These are phyloP conservation scores for Parthenolecanium corni DNA, from an alignment of 2,888 invertebrate genomes.

Conservation along the genomic window DNA sequence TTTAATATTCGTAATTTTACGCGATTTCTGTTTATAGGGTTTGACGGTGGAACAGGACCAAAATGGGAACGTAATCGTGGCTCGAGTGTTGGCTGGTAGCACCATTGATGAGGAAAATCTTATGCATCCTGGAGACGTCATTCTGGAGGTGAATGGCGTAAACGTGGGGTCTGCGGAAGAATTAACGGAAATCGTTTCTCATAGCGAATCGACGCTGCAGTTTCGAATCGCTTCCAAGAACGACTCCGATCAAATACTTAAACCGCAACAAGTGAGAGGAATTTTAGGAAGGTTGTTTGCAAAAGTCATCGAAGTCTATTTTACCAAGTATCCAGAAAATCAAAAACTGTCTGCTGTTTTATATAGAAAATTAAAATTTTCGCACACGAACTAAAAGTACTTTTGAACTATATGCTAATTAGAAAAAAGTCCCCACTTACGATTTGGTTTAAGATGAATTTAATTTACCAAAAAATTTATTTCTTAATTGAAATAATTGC, in stretches of 20 bases:
- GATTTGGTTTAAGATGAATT: too few relatives aligned
- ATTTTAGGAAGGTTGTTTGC: too few relatives aligned
- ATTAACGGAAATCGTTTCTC: conserved; percentile 72
- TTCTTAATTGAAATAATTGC: too few relatives aligned
- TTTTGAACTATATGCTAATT: too few relatives aligned
- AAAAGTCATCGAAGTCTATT: too few relatives aligned
- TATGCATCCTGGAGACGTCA: conserved; percentile 81
- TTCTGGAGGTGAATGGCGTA: conserved; percentile 84
- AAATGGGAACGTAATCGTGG: conserved; percentile 76
- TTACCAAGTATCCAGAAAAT: too few relatives aligned
- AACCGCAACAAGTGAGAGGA: conserved; percentile 30
- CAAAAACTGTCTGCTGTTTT: too few relatives aligned
- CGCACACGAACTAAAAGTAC: too few relatives aligned
- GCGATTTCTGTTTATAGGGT: conserved; percentile 42
- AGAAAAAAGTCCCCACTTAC: too few relatives aligned
- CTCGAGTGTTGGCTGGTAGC: conserved; percentile 82
- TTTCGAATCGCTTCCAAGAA: conserved; percentile 57
- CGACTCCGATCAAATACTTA: conserved; percentile 14
- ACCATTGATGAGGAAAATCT: conserved; percentile 69
- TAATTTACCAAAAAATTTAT: too few relatives aligned
- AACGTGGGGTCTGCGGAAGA: conserved; percentile 77
- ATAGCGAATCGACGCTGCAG: conserved; percentile 73
- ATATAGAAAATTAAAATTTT: too few relatives aligned
- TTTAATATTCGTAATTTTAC: too few relatives aligned
- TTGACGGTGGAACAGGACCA: conserved; percentile 75